phyloP scores from a whole-genome alignment of 2,888 invertebrate species.

The Diplolepis rosae region DNA sequence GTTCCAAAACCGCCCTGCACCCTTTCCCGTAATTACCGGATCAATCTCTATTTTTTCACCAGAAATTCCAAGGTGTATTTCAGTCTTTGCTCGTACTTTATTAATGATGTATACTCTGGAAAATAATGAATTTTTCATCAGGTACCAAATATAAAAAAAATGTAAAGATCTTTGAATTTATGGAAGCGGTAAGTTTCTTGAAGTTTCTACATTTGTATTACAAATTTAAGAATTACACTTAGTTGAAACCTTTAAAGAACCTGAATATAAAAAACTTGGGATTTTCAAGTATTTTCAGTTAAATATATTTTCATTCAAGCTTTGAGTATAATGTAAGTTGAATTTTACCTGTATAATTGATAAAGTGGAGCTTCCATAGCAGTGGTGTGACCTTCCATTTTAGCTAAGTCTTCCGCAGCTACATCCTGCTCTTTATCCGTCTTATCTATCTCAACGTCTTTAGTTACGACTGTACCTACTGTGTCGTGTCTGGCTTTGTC shows the following conservation, averaged over 20 bases:
- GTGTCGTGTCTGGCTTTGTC: constrained; percentile 70
- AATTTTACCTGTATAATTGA: constrained; percentile 77
- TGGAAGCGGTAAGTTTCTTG: too few relatives aligned
- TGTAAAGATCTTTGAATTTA: too few relatives aligned
- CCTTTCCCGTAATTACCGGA: constrained; percentile 77
- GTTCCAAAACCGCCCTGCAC: constrained; percentile 74
- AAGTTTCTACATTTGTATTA: too few relatives aligned
- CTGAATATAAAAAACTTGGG: too few relatives aligned
- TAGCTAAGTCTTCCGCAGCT: constrained; percentile 77
- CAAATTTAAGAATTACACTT: too few relatives aligned
- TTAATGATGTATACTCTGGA: constrained; percentile 86
- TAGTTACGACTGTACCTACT: constrained; percentile 61
- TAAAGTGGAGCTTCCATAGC: constrained; percentile 92
- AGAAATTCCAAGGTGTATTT: constrained; percentile 90
- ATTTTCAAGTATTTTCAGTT: too few relatives aligned
- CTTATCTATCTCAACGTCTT: constrained; percentile 69
- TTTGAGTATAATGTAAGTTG: constrained; percentile 22
- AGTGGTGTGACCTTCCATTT: constrained; percentile 83
- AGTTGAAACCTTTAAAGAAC: too few relatives aligned
- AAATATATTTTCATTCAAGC: too few relatives aligned
- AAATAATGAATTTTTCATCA: too few relatives aligned
- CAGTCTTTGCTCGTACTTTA: constrained; percentile 87
- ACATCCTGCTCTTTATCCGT: constrained; percentile 61
- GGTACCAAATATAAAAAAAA: too few relatives aligned
- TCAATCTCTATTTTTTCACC: constrained; percentile 94